Evolutionary conservation across 2,888 invertebrate species (phyloP).

Genomic region (Diplolepis rosae): DNA sequence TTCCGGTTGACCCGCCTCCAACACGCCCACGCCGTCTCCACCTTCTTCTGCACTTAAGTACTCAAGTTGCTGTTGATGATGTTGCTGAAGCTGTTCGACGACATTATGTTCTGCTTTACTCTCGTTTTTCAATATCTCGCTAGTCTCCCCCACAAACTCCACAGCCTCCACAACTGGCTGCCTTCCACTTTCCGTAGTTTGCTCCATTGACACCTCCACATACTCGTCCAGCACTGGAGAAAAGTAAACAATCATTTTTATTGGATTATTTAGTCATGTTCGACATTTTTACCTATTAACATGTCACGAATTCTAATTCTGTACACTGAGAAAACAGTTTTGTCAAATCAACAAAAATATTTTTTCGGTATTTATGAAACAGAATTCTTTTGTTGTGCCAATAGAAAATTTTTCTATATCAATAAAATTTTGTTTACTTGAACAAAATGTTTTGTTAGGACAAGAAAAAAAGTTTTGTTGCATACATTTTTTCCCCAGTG

Average conservation of each 20-base stretch:
- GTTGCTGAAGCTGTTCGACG: slow-evolving; percentile 46
- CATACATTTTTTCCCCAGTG: too few relatives aligned
- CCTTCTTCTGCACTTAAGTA: slow-evolving; percentile 60
- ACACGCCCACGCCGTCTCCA: slow-evolving; percentile 70
- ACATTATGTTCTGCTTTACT: slow-evolving; percentile 4
- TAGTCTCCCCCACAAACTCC: slow-evolving; percentile 42
- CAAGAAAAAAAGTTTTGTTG: too few relatives aligned
- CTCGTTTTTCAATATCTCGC: slow-evolving; percentile 44
- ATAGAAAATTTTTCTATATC: too few relatives aligned
- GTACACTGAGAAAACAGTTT: too few relatives aligned
- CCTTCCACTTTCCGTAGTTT: slow-evolving; percentile 30
- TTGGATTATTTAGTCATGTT: not conserved
- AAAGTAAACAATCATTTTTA: not conserved
- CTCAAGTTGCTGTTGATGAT: slow-evolving; percentile 55
- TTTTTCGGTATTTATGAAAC: too few relatives aligned
- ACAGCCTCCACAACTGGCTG: slow-evolving; percentile 39
- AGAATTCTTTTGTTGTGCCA: too few relatives aligned
- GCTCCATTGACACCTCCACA: slow-evolving; percentile 41
- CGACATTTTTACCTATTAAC: not conserved
- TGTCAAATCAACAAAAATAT: too few relatives aligned
- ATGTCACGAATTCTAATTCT: too few relatives aligned
- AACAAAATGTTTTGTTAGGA: too few relatives aligned
- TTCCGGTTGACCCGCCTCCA: slow-evolving; percentile 71
- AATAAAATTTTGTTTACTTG: too few relatives aligned
- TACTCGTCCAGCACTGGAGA: slow-evolving; percentile 49